Evolutionary conservation across 2,888 invertebrate genomes (phyloP), one percentile per base, ranked within the genome.

Genomic region (Coronaproctus castanopsis): DNA sequence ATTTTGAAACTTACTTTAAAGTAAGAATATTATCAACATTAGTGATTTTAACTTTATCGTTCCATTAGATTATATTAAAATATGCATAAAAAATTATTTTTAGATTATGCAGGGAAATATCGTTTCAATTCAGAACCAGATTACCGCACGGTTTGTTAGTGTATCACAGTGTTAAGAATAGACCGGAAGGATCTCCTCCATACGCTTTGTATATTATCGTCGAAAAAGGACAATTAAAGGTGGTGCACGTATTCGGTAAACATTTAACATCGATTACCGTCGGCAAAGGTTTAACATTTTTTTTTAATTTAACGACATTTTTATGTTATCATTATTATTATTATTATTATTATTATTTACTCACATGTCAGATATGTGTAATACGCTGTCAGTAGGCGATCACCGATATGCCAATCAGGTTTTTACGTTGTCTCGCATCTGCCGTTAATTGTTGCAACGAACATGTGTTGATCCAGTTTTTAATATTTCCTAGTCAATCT

Each of bases 141-240:
- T 75, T 89, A 53, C 89, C 91, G 1, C 90, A 91, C 69, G 90
- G 90, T 2, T 76, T 91, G 5, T 74, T 91, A 57, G 87, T 90
- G 14, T 91, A 90, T 71, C 90, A 91, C 71, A 89, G 90, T 69
- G 88, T 90, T 22, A 87, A 88, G 71, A 86, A 88, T 70, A 70
- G 76, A 5, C 87, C 87, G 3, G 80, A 83, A 57, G 83, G 84
- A 62, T 78, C 90, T 70, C 87, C 87, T 67, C 88, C 89, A 0
- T 91, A 91, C 69, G 91, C 91, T 54, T 75, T 91, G 21, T 91
- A 91, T 71, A 85, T 91, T 49, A 90, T 90, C 68, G 87, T 91
- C 21, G 89, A 90, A 71, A 90, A 90, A 70, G 91, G 90, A 20
- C 87, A 89, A 73, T 74, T 91, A 20, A 90, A 90, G 77, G 87